phyloP scores from a whole-genome alignment of 2,888 invertebrate species.

The Parelbella ahira region DNA sequence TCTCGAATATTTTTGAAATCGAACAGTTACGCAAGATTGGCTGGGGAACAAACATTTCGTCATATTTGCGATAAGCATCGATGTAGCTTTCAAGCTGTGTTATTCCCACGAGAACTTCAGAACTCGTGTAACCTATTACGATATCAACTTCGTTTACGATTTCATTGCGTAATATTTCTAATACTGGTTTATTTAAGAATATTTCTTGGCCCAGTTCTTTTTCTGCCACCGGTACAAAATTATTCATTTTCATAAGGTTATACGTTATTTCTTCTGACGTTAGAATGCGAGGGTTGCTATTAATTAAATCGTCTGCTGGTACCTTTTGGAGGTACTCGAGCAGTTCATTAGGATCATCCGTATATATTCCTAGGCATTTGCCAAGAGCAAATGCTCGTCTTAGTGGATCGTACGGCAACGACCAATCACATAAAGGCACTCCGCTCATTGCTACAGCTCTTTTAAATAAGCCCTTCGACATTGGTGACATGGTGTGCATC shows the following conservation, averaged over 20 bases:
- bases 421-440: constrained; percentile 80
- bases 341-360: constrained; percentile 37
- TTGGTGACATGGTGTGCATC: constrained; percentile 48
- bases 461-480: constrained; percentile 49
- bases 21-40: constrained; percentile 36
- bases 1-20: constrained; percentile 31
- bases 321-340: constrained; percentile 38
- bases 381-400: constrained; percentile 54
- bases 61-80: constrained; percentile 35
- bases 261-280: constrained; percentile 38
- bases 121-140: constrained; percentile 1
- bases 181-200: constrained; percentile 42
- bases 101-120: constrained; percentile 29
- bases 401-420: constrained; percentile 61
- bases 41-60: constrained; percentile 44
- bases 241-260: constrained; percentile 40
- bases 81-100: constrained; percentile 28
- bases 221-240: constrained; percentile 50
- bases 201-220: constrained; percentile 43
- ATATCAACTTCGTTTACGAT: not conserved
- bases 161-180: constrained; percentile 59
- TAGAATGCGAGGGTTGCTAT: constrained; percentile 36
- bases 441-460: constrained; percentile 84
- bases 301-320: constrained; percentile 34
- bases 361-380: constrained; percentile 39